Conservation (phyloP, 2,797 vertebrate species). For the Steatocranus sp. region DNA sequence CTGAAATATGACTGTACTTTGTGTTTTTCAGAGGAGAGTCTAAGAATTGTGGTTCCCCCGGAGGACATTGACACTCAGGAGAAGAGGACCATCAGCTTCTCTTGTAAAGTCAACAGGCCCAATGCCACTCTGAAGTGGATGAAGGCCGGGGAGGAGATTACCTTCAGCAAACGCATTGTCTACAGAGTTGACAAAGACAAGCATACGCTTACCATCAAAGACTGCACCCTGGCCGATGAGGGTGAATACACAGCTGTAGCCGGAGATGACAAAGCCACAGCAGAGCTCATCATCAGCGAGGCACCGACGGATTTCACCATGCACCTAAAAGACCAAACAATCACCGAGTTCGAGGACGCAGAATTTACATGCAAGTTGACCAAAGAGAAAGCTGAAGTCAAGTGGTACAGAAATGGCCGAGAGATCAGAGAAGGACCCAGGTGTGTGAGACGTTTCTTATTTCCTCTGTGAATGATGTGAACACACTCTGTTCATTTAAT, state of each 20-base stretch:
- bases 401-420: slow-evolving; percentile 94
- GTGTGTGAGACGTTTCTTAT: slow-evolving; percentile 59
- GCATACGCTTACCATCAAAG: slow-evolving; percentile 91
- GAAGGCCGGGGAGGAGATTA: slow-evolving; percentile 87
- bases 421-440: slow-evolving; percentile 95
- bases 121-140: slow-evolving; percentile 91
- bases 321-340: slow-evolving; percentile 92
- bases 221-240: slow-evolving; percentile 90
- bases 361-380: slow-evolving; percentile 91
- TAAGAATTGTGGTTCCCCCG: slow-evolving; percentile 89
- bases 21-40: slow-evolving; percentile 85
- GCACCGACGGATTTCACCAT: slow-evolving; percentile 90
- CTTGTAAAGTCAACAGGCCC: slow-evolving; percentile 92
- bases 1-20: neutral
- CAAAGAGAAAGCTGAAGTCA: slow-evolving; percentile 92
- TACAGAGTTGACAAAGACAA: slow-evolving; percentile 93
- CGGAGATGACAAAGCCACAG: slow-evolving; percentile 86
- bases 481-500: neutral
- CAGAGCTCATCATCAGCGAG: slow-evolving; percentile 95
- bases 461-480: neutral
- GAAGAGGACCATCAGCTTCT: slow-evolving; percentile 91
- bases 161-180: slow-evolving; percentile 80
- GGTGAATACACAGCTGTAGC: slow-evolving; percentile 90
- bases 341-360: slow-evolving; percentile 93
- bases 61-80: slow-evolving; percentile 97